Conservation (phyloP, 2,888 invertebrate species). For the Scaptodrosophila latifasciaeformis region DNA sequence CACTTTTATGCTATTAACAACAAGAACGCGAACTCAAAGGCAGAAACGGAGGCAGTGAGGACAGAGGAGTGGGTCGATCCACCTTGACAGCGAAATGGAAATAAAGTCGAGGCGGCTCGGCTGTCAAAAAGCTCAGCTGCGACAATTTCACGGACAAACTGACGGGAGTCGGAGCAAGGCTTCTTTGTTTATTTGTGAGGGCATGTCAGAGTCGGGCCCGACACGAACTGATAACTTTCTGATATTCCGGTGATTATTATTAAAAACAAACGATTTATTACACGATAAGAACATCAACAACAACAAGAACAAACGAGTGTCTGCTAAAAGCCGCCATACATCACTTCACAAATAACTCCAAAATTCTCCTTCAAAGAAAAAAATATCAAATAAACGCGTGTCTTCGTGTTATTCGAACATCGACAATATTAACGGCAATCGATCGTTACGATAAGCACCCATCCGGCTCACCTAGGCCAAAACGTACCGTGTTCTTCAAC, state of each 20-base stretch:
- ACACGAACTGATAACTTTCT: conserved; percentile 20
- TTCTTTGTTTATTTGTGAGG: not conserved
- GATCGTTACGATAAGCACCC: not conserved
- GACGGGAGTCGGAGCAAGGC: not conserved
- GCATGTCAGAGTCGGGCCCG: not conserved
- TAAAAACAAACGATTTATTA: conserved; percentile 17
- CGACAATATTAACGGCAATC: conserved; percentile 10
- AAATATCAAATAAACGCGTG: conserved; percentile 20
- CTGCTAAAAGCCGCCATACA: conserved; percentile 41
- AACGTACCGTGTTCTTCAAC: conserved; percentile 62
- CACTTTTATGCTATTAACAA: conserved; percentile 66
- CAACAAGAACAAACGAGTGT: conserved; percentile 10
- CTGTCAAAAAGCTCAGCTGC: conserved; percentile 39
- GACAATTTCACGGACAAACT: not conserved
- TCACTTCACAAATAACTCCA: too few species aligned
- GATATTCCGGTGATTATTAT: conserved; percentile 26
- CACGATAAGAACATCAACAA: conserved; percentile 16
- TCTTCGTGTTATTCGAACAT: conserved; percentile 18
- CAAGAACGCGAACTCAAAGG: conserved; percentile 45
- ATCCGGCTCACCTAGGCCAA: too few species aligned
- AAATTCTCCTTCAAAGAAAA: conserved; percentile 2
- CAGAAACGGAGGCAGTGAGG: conserved; percentile 8
- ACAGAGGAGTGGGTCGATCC: conserved; percentile 18
- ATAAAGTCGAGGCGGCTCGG: conserved; percentile 6
- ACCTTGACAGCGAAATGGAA: conserved; percentile 49